Evolutionary conservation across 2,797 vertebrate genomes (phyloP).

Genomic region (Synaphobranchus kaupii): DNA sequence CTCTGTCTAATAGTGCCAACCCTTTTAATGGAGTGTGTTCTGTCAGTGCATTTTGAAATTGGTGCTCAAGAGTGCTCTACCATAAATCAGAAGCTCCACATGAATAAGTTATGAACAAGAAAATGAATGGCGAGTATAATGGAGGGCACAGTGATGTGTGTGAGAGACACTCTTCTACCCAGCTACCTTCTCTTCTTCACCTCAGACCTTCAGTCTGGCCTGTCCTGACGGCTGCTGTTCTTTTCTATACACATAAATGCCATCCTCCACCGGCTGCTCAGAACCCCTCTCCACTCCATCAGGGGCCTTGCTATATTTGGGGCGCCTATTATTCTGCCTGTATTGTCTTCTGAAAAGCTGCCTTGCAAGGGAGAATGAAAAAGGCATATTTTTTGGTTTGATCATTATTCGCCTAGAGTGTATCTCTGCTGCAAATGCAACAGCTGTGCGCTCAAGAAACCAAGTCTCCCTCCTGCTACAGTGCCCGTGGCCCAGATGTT

Average conservation of each 20-base stretch:
- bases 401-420: not conserved
- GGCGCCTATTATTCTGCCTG: not conserved
- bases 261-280: not conserved
- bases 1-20: not conserved
- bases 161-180: not conserved
- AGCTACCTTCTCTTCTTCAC: not conserved
- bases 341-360: conserved; percentile 1
- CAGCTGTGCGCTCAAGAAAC: conserved; percentile 11
- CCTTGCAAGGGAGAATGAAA: not conserved
- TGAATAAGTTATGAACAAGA: not conserved
- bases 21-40: not conserved
- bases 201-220: not conserved
- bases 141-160: not conserved
- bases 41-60: not conserved
- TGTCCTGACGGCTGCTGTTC: not conserved
- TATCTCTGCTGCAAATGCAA: not conserved
- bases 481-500: not conserved
- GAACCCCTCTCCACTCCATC: not conserved
- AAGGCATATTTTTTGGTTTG: not conserved
- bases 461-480: too few species aligned
- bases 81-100: not conserved
- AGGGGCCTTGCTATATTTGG: conserved; percentile 17
- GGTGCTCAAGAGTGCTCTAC: not conserved
- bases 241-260: not conserved
- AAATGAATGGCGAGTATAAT: not conserved